Base-by-base conservation (phyloP, 2,113 vertebrate genomes). In the Burhinus bistriatus region DNA sequence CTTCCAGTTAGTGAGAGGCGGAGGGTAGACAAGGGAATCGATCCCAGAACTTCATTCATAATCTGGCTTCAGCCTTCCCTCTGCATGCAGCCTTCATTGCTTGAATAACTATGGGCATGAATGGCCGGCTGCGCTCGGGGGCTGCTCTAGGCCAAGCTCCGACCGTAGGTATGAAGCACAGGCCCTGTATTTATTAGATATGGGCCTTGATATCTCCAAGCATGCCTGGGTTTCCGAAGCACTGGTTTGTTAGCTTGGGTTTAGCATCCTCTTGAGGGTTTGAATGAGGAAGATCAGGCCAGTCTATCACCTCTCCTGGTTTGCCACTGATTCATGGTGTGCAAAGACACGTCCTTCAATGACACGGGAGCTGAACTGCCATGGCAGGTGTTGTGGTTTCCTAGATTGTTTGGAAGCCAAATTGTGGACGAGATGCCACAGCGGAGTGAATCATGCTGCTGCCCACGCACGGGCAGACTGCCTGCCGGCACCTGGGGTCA, bases 41-140 rank as follows among this genome's bases (percentile, higher is more conserved):
- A 91, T 96, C n/a, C 58, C 52, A 17, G n/a, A 84, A 20, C 38
- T 90, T 93, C 90, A 96, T 96, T 95, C 95, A 88, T 78, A 57
- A 77, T 66, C 81, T 88, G 83, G 4, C 79, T 83, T 40, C 45
- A 91, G 21, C 71, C 57, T 79, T 83, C 55, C 61, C 36, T 73
- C 40, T 69, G 36, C 2, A 0, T 77, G 83, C 73, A 84, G 47
- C 69, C 38, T 42, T n/a, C 4, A 0, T 22, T 71, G 8, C 79
- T 58, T 45, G 44, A 85, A 9, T 79, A 69, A 6, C 73, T 47
- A 9, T 0, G 23, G 32, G 11, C 3, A 4, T 59, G 78, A 95
- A 51, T 62, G 26, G 44, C 29, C 0, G 2, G 15, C 36, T 45
- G 4, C 4, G 5, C 79, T 71, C 1, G 1, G 8, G 22, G 27